Base-by-base conservation (phyloP, 1,140 invertebrate genomes). In the Zaprionus gabonicus region DNA sequence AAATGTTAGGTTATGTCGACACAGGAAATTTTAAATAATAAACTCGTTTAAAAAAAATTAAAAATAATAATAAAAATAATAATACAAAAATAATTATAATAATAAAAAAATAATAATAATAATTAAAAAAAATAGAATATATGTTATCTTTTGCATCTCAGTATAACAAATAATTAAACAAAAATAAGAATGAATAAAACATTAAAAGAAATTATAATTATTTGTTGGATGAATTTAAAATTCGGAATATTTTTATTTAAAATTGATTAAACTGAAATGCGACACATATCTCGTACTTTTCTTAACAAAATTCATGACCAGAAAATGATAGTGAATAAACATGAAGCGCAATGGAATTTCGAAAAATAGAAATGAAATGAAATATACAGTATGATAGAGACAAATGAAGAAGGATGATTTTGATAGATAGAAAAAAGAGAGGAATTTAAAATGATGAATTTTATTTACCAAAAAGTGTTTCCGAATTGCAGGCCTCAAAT, bases 271-370 rank as follows among this genome's bases (percentile, higher is more conserved):
- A 36, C 10, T 34, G 44, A 34, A 49, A 49, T 6, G 25, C 44
- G 27, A 20, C 13, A 41, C 34, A 41, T 34, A 6, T 15, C 5
- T 17, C 1, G n/a, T 13, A 34, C 20, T 38, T n/a, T 20, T 13
- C 20, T 53, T 23, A 23, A 23, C 23, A 23, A 15, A 34, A 71
- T 38, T 15, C 63, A 78, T 83, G 80, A 87, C 84, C 84, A 88
- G 78, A 87, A 87, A 87, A 87, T 87, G 84, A 87, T 70, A 87
- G 84, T 83, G 73, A 84, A 87, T 88, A 87, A 87, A 81, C 80
- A 87, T 88, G 84, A 83, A 59, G 68, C 62, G 71, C 41, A 62
- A 72, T 77, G 70, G 10, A 76, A 53, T 60, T 72, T 51, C 20
- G 10, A 51, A 25, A 25, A 25, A 53, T 20, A 70, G 41, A 56